Percentiles rank a stretch among this genome's conserved stretches.
These are phyloP conservation scores for Eucera pruinosa DNA, from an alignment of 2,888 invertebrate genomes.

Conservation along the genomic window DNA sequence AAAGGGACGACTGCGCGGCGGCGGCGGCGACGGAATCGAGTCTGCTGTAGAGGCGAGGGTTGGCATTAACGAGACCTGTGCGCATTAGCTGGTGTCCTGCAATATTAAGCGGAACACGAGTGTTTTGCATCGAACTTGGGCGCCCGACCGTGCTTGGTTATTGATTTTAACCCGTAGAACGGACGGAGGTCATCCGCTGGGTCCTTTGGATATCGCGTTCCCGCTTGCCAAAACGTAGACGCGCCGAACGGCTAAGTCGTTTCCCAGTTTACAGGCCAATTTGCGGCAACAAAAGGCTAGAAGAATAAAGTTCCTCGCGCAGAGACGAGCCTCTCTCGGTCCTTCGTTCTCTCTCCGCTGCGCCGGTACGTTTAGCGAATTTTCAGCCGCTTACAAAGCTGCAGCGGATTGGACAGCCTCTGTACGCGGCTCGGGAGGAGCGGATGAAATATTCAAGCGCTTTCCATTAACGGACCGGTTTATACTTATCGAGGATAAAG, in stretches of 20 bases:
- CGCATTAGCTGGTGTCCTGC: slow-evolving; percentile 72
- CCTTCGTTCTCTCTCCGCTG: not conserved
- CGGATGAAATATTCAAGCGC: slow-evolving; percentile 80
- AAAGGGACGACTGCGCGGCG: not conserved
- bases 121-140: slow-evolving; percentile 76
- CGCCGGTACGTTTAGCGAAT: slow-evolving; percentile 12
- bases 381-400: slow-evolving; percentile 15
- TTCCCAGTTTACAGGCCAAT: too few species aligned
- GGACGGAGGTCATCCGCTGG: slow-evolving; percentile 61
- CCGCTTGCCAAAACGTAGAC: too few species aligned
- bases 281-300: too few species aligned
- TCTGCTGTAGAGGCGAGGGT: slow-evolving; percentile 36
- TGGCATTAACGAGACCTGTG: slow-evolving; percentile 47
- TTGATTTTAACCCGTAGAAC: slow-evolving; percentile 75
- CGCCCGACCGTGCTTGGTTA: slow-evolving; percentile 77
- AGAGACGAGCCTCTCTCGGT: not conserved
- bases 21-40: slow-evolving; percentile 11
- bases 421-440: slow-evolving; percentile 36
- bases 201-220: slow-evolving; percentile 34
- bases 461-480: slow-evolving; percentile 82
- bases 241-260: too few species aligned
- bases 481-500: slow-evolving; percentile 80
- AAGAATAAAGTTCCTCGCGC: too few species aligned
- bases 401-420: slow-evolving; percentile 32
- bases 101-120: slow-evolving; percentile 78